Conservation (phyloP, 1,140 invertebrate species). For the Helicoverpa zea region DNA sequence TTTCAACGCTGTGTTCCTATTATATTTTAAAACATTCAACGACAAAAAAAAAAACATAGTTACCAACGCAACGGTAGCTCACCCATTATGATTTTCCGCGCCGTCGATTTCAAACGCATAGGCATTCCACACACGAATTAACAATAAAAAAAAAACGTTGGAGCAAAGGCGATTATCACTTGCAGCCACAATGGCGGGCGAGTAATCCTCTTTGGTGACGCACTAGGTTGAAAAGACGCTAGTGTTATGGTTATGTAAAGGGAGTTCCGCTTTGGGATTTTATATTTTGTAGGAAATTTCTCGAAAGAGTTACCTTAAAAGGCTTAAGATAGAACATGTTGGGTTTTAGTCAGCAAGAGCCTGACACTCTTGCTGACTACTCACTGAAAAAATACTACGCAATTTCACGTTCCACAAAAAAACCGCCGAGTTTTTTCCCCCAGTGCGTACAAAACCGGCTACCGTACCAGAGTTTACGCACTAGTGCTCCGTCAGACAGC, state of each 20-base stretch:
- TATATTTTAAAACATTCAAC: too few species aligned
- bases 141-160: slow-evolving; percentile 41
- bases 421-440: background rate
- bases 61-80: background rate
- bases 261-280: background rate
- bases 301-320: too few species aligned
- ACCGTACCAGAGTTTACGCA: slow-evolving; percentile 35
- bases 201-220: slow-evolving; percentile 41
- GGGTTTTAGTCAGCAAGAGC: too few species aligned
- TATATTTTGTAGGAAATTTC: too few species aligned
- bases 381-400: too few species aligned
- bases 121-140: slow-evolving; percentile 48
- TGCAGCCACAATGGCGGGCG: slow-evolving; percentile 38
- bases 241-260: background rate
- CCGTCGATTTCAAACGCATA: slow-evolving; percentile 34
- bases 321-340: too few species aligned
- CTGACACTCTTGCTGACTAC: too few species aligned
- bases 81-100: slow-evolving; percentile 21
- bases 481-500: background rate
- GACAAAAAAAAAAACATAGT: background rate
- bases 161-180: slow-evolving; percentile 45
- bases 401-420: too few species aligned
- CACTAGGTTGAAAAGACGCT: slow-evolving; percentile 12
- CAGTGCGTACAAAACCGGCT: slow-evolving; percentile 25
- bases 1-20: too few species aligned